These are phyloP conservation scores for Lasioglossum figueresi DNA, from an alignment of 2,888 invertebrate genomes.

Conservation along the genomic window DNA sequence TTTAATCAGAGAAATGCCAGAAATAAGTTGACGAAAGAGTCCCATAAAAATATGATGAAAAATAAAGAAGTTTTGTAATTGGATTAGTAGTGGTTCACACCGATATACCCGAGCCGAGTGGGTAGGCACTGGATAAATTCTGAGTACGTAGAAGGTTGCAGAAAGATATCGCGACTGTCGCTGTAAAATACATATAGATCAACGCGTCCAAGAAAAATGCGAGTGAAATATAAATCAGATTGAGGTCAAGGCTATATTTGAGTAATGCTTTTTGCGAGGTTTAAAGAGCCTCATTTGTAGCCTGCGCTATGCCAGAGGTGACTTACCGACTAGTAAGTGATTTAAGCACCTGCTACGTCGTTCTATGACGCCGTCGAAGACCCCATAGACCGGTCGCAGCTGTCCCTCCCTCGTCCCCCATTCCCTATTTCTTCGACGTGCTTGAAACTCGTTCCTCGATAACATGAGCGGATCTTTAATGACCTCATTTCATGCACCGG, in stretches of 20 bases:
- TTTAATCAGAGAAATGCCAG: too few species aligned
- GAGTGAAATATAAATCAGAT: background rate
- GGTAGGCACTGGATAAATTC: too few species aligned
- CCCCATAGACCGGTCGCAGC: slow-evolving; percentile 62
- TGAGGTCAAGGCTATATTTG: background rate
- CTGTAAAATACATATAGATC: background rate
- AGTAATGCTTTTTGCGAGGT: background rate
- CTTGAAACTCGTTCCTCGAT: slow-evolving; percentile 64
- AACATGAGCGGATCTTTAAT: slow-evolving; percentile 65
- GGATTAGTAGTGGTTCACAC: too few species aligned
- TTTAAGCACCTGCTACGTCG: slow-evolving; percentile 59
- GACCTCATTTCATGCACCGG: slow-evolving; percentile 62
- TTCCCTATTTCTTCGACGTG: slow-evolving; percentile 57
- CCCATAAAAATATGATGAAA: too few species aligned
- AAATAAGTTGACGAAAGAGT: too few species aligned
- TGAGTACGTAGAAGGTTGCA: too few species aligned
- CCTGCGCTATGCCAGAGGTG: background rate
- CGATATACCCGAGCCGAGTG: too few species aligned
- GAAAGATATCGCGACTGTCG: too few species aligned
- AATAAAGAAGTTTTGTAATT: too few species aligned
- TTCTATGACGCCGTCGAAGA: slow-evolving; percentile 56
- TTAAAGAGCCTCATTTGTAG: background rate
- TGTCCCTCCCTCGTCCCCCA: slow-evolving; percentile 24
- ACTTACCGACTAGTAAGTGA: slow-evolving; percentile 36
- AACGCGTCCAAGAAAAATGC: background rate